These are phyloP conservation scores for Philypnodon macrostomus DNA, from an alignment of 2,797 vertebrate species.

Conservation along the genomic window DNA sequence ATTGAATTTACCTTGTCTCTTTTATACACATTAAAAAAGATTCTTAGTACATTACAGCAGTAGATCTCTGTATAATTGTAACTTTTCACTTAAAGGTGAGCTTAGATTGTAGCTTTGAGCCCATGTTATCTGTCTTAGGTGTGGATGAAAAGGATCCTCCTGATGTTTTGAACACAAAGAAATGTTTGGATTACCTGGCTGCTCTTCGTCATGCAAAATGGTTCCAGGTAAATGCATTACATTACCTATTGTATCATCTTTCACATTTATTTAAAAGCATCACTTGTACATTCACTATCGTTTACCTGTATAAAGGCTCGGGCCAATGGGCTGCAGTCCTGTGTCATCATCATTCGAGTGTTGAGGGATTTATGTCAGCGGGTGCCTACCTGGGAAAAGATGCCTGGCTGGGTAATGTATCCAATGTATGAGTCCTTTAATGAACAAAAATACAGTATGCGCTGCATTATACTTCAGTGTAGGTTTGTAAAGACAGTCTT, in stretches of 20 bases:
- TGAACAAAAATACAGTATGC: too few species aligned
- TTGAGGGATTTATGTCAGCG: constrained; percentile 82
- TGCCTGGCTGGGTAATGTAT: constrained; percentile 81
- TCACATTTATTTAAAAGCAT: too few species aligned
- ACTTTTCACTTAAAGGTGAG: neutral
- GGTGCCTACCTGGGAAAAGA: constrained; percentile 82
- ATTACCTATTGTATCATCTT: too few species aligned
- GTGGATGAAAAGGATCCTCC: constrained; percentile 62
- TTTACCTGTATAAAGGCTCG: constrained; percentile 70
- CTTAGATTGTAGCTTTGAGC: constrained; percentile 32
- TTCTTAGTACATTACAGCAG: too few species aligned
- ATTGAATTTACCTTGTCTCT: too few species aligned
- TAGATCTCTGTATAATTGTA: too few species aligned
- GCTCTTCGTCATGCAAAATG: constrained; percentile 85
- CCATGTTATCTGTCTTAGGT: constrained; percentile 39
- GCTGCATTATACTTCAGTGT: too few species aligned
- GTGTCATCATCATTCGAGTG: constrained; percentile 83
- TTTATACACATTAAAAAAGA: too few species aligned
- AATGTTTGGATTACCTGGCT: constrained; percentile 82
- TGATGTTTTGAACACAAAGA: constrained; percentile 76
- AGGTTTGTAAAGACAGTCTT: too few species aligned
- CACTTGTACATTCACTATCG: too few species aligned
- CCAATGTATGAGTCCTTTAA: too few species aligned
- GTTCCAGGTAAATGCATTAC: constrained; percentile 91
- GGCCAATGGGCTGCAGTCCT: constrained; percentile 84